Evolutionary conservation across 2,797 vertebrate species (phyloP), one percentile per base, ranked within the genome.

Genomic region (Galago senegalensis): DNA sequence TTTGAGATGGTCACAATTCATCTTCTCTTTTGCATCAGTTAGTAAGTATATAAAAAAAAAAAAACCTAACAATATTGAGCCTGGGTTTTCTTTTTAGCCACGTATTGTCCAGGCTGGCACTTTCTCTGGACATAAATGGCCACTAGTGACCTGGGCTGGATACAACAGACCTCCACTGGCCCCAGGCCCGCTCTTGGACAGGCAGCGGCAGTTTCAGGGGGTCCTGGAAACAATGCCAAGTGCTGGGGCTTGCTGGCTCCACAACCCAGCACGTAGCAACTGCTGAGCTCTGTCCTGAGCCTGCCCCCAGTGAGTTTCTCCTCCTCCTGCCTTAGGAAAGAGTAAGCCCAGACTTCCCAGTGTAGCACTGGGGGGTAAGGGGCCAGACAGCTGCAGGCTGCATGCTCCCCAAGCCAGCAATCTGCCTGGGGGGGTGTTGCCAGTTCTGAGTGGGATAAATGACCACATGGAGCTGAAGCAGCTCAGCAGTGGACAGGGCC

Each of bases 331-430:
- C 63, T 37, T 7, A 13, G 2, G 31, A 20, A 23, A 6, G 43
- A 8, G 31, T 3, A 16, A 34, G n/a, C 46, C 23, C 18, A 1
- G 14, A 10, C 29, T 20, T 29, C 58, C 6, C 4, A 0, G 58
- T 1, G 20, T 18, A 69, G 37, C 72, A n/a, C 60, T 20, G 16
- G 2, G 53, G 20, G 76, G 79, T 12, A 25, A 34, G 17, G 61
- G 25, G 40, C 53, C 4, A 63, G 85, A 2, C 37, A 12, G 43
- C 20, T 8, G 3, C 23, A 12, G 56, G 5, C 18, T 14, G 2
- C 29, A 2, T 29, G 29, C 27, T 46, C 63, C 29, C 2, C 1
- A 27, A 31, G 49, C 11, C 12, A 76, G 37, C 16, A 8, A 25
- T 56, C 43, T 65, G 12, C 11, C 10, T 18, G 23, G 29, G 65